These are phyloP conservation scores for Rhinogobio ventralis DNA, from an alignment of 2,797 vertebrate species.

Conservation along the genomic window DNA sequence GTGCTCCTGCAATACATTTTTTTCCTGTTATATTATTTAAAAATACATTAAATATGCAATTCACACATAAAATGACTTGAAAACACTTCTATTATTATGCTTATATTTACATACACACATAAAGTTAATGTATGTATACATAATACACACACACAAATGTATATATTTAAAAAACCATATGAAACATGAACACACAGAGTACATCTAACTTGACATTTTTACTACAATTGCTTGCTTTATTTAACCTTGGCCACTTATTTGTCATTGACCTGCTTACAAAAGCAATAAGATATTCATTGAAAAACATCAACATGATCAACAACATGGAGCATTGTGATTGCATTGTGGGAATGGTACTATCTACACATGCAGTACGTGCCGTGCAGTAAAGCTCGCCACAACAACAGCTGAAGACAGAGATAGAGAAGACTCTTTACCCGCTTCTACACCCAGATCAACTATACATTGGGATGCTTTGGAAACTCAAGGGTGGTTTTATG, in stretches of 20 bases:
- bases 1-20: slow-evolving; percentile 31
- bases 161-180: neutral
- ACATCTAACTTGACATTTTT: neutral
- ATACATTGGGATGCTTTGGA: slow-evolving; percentile 7
- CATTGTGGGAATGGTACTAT: slow-evolving; percentile 53
- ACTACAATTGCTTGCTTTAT: neutral
- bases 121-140: no score
- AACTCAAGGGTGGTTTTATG: slow-evolving; percentile 19
- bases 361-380: slow-evolving; percentile 22
- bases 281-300: slow-evolving; percentile 20
- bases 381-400: slow-evolving; percentile 53
- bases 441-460: slow-evolving; percentile 18
- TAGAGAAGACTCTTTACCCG: neutral
- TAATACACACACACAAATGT: no score
- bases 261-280: neutral
- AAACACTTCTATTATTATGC: neutral
- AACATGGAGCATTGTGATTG: slow-evolving; percentile 17
- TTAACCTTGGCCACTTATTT: slow-evolving; percentile 21
- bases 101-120: no score
- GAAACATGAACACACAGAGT: neutral
- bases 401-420: slow-evolving; percentile 59
- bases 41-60: neutral
- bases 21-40: neutral
- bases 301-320: slow-evolving; percentile 26
- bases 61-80: neutral